phyloP scores from a whole-genome alignment of 2,113 vertebrate species.

The Mola mola region DNA sequence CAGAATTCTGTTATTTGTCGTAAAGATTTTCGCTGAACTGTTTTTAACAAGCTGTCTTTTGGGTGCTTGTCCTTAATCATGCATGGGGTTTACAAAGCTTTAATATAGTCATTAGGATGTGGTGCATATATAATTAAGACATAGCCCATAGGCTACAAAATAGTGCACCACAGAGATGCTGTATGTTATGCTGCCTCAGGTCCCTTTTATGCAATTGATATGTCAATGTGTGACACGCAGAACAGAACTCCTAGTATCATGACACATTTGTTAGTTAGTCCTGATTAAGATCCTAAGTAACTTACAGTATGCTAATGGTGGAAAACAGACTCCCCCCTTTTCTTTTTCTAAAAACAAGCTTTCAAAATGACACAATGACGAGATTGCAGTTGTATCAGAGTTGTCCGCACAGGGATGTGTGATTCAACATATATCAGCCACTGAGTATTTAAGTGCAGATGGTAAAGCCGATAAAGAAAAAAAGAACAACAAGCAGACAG shows the following conservation, averaged over 20 bases:
- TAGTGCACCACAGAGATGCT: constrained; percentile 32
- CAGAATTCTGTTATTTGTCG: background rate
- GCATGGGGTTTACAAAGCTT: constrained; percentile 3
- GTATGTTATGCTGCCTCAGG: constrained; percentile 59
- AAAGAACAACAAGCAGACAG: background rate
- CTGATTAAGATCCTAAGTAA: background rate
- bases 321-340: too few relatives aligned
- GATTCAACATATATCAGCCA: constrained; percentile 11
- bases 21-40: too few relatives aligned
- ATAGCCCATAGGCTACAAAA: constrained; percentile 67
- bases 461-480: background rate
- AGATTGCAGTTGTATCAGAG: constrained; percentile 17
- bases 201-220: constrained; percentile 44
- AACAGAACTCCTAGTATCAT: too few relatives aligned
- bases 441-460: background rate
- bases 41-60: background rate
- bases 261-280: too few relatives aligned
- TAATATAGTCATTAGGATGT: constrained; percentile 52
- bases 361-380: constrained; percentile 12
- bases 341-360: background rate
- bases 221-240: constrained; percentile 45
- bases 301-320: too few relatives aligned
- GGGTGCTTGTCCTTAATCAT: background rate
- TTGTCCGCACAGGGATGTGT: background rate
- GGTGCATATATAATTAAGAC: constrained; percentile 50